phyloP scores from a whole-genome alignment of 2,113 vertebrate species.

The Indicator indicator region DNA sequence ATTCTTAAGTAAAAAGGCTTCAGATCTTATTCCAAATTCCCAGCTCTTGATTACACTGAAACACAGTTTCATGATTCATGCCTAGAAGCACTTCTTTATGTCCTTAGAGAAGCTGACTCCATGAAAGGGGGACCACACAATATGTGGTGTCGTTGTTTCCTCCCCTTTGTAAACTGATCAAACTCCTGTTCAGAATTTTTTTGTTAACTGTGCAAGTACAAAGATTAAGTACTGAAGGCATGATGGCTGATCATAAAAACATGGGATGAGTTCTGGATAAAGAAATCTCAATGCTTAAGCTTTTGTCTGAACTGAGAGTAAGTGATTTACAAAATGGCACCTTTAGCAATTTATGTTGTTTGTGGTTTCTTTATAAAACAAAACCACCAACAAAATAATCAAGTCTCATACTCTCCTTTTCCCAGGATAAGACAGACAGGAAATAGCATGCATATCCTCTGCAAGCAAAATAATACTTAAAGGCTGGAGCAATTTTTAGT shows the following conservation, averaged over 20 bases:
- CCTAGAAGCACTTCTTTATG: background rate
- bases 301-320: background rate
- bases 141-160: background rate
- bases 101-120: background rate
- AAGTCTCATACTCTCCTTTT: background rate
- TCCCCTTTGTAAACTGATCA: background rate
- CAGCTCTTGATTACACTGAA: background rate
- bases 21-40: background rate
- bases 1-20: background rate
- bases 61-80: background rate
- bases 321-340: background rate
- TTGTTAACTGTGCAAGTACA: background rate
- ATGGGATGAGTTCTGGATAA: background rate
- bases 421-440: background rate
- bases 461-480: background rate
- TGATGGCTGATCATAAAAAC: background rate
- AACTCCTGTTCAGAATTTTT: background rate
- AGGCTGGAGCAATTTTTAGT: background rate
- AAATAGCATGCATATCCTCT: background rate
- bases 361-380: accelerated
- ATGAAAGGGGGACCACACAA: background rate
- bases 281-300: background rate
- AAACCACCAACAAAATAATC: no score
- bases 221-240: background rate
- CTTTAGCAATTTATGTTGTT: background rate